These are phyloP conservation scores for Standfussiana lucernea DNA, from an alignment of 2,888 invertebrate species.

Conservation along the genomic window DNA sequence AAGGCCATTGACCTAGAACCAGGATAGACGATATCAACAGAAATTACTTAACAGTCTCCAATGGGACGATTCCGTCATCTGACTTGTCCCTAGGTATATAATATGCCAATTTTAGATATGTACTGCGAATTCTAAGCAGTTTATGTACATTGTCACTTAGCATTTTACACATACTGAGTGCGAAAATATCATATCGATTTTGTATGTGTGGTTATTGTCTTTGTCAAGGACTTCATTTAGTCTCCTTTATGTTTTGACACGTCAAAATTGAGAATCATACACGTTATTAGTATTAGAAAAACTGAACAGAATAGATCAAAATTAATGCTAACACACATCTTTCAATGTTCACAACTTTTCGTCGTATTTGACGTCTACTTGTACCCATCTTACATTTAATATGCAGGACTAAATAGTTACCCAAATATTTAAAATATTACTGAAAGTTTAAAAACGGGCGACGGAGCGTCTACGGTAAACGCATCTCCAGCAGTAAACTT, in stretches of 20 bases:
- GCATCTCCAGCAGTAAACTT: no score
- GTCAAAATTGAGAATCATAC: neutral
- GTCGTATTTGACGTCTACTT: neutral
- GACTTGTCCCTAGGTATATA: conserved; percentile 20
- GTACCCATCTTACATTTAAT: neutral
- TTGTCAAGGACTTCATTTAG: neutral
- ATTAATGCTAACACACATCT: no score
- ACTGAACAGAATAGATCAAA: neutral
- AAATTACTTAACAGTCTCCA: conserved; percentile 24
- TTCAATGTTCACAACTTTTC: neutral
- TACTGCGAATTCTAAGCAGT: conserved; percentile 46
- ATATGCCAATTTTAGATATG: conserved; percentile 42
- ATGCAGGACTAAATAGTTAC: neutral
- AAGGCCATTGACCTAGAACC: conserved; percentile 22
- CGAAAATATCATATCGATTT: conserved; percentile 25
- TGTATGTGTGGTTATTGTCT: conserved; percentile 29
- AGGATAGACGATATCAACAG: conserved; percentile 27
- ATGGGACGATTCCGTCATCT: conserved; percentile 51
- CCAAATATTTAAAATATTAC: neutral
- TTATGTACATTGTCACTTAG: conserved; percentile 44
- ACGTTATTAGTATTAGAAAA: neutral
- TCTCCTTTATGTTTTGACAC: conserved; percentile 1
- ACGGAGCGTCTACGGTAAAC: neutral
- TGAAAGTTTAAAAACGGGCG: neutral
- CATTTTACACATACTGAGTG: conserved; percentile 38